These are phyloP conservation scores for Morpho helenor DNA, from an alignment of 2,888 invertebrate genomes.

Conservation along the genomic window DNA sequence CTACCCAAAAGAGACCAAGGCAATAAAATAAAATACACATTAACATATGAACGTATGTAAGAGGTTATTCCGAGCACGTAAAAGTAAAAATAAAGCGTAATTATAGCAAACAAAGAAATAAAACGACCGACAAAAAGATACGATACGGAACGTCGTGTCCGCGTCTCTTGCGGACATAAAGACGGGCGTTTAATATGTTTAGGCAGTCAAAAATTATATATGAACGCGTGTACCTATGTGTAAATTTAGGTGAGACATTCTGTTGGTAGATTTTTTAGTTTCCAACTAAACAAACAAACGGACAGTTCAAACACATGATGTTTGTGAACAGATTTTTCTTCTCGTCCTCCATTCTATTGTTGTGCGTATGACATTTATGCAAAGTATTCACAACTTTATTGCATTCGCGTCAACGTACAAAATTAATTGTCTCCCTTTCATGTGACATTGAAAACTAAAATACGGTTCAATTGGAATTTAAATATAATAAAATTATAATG, in stretches of 20 bases:
- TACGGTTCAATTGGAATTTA: constrained; percentile 23
- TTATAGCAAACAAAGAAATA: constrained; percentile 15
- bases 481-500: constrained; percentile 25
- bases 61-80: constrained; percentile 6
- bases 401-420: not conserved
- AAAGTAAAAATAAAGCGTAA: constrained; percentile 7
- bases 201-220: constrained; percentile 35
- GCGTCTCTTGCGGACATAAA: constrained; percentile 25
- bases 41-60: constrained; percentile 12
- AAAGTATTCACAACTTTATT: constrained; percentile 11
- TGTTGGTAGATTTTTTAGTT: constrained; percentile 49
- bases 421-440: not conserved
- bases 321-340: constrained; percentile 45
- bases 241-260: constrained; percentile 45
- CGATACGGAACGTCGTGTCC: constrained; percentile 17
- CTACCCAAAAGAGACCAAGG: not conserved
- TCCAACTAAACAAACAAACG: constrained; percentile 59
- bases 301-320: constrained; percentile 46
- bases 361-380: constrained; percentile 13
- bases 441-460: constrained; percentile 23
- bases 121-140: constrained; percentile 18
- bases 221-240: constrained; percentile 30
- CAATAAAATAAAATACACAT: constrained; percentile 12
- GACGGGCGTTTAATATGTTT: constrained; percentile 31
- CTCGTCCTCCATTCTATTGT: constrained; percentile 39